Percentiles rank a stretch among this genome's conserved stretches.
Evolutionary conservation across 1,140 invertebrate genomes (phyloP).

Genomic region (Papilio polyxenes): DNA sequence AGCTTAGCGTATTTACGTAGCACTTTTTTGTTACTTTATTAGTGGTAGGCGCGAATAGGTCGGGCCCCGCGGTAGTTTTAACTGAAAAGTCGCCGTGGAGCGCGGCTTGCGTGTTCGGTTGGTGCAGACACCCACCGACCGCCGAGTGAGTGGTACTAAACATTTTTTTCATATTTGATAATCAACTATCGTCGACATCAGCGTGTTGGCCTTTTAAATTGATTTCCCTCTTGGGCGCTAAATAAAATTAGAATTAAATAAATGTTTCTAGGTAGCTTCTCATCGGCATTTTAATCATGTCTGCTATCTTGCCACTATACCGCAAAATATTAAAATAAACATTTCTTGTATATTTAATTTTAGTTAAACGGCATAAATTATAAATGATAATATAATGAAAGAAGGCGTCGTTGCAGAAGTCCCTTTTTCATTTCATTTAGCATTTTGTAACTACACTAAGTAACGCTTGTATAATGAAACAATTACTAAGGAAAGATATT

Average conservation of each 20-base stretch:
- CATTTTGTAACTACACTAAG: neutral
- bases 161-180: conserved; percentile 49
- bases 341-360: neutral
- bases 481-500: too few relatives aligned
- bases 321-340: neutral
- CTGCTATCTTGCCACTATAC: neutral
- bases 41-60: conserved; percentile 52
- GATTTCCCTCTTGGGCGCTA: conserved; percentile 22
- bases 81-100: conserved; percentile 69
- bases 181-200: conserved; percentile 3
- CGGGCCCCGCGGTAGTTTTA: conserved; percentile 63
- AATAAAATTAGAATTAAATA: neutral
- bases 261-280: neutral
- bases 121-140: conserved; percentile 60
- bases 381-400: neutral
- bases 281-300: neutral
- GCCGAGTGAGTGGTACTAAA: conserved; percentile 59
- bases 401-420: neutral
- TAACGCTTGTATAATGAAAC: too few relatives aligned
- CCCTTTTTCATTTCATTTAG: neutral
- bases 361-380: neutral
- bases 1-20: neutral
- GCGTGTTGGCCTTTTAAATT: conserved; percentile 5
- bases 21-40: conserved; percentile 23
- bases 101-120: conserved; percentile 67